Percentiles rank a stretch among this genome's conserved stretches.
Conservation (phyloP, 1,140 invertebrate genomes). For the Ctenoplectra terminalis region DNA sequence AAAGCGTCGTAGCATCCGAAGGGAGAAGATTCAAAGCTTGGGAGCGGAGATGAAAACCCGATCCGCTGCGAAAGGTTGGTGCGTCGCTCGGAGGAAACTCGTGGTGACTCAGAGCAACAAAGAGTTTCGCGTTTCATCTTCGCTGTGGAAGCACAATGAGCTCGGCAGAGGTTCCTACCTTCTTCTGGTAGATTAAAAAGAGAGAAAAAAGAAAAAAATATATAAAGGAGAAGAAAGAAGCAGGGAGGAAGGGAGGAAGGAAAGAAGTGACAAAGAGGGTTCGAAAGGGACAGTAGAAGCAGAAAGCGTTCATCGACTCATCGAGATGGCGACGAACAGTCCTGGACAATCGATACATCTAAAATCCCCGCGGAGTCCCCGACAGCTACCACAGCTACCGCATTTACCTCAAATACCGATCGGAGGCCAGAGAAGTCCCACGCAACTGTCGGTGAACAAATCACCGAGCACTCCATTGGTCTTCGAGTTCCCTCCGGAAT, state of each 20-base stretch:
- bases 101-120: neutral
- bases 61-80: neutral
- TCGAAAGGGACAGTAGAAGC: no score
- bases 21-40: neutral
- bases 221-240: neutral
- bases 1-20: no score
- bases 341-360: conserved; percentile 61
- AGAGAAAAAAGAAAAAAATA: neutral
- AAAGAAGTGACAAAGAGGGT: no score
- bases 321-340: conserved; percentile 64
- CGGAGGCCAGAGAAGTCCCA: conserved; percentile 60
- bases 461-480: conserved; percentile 72
- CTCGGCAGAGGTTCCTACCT: neutral
- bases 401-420: conserved; percentile 51
- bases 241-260: neutral
- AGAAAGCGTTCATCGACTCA: neutral
- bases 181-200: conserved; percentile 10
- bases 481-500: conserved; percentile 77
- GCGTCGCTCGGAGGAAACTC: neutral
- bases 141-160: conserved; percentile 1
- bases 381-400: conserved; percentile 59
- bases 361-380: conserved; percentile 62
- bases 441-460: conserved; percentile 55
- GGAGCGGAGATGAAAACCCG: conserved; percentile 17
- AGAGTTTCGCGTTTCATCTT: conserved; percentile 21